phyloP scores from a whole-genome alignment of 2,888 invertebrate species.

The Gnatocerus cornutus region DNA sequence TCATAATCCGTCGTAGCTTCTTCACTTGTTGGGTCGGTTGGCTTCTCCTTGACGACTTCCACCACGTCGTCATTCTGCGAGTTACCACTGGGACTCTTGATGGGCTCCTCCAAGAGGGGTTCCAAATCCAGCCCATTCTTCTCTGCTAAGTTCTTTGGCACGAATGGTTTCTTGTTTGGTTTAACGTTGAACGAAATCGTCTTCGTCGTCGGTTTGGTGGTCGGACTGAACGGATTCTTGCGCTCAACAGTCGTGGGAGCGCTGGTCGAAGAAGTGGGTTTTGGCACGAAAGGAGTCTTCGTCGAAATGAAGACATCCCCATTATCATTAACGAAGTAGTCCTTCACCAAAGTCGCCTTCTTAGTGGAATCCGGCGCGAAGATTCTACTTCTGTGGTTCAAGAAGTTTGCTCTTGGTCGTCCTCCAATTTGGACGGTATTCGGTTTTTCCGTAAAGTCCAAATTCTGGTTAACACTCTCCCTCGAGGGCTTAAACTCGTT shows the following conservation, averaged over 20 bases:
- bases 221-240: slow-evolving; percentile 61
- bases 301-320: slow-evolving; percentile 65
- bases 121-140: slow-evolving; percentile 72
- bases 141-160: slow-evolving; percentile 55
- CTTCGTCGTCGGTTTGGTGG: slow-evolving; percentile 58
- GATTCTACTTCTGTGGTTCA: slow-evolving; percentile 65
- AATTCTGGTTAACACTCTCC: slow-evolving; percentile 62
- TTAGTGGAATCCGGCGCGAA: slow-evolving; percentile 64
- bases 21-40: slow-evolving; percentile 23
- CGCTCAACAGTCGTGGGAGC: slow-evolving; percentile 60
- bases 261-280: slow-evolving; percentile 58
- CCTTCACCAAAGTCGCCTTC: slow-evolving; percentile 60
- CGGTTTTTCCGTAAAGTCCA: slow-evolving; percentile 59
- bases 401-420: slow-evolving; percentile 55
- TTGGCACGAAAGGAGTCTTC: slow-evolving; percentile 59
- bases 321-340: slow-evolving; percentile 66
- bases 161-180: slow-evolving; percentile 58
- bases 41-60: slow-evolving; percentile 72
- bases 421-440: slow-evolving; percentile 45
- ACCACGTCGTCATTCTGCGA: slow-evolving; percentile 71
- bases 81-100: slow-evolving; percentile 70
- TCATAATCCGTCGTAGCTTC: slow-evolving; percentile 50
- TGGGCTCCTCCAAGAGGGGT: slow-evolving; percentile 76
- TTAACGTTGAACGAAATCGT: slow-evolving; percentile 58
- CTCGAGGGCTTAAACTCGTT: slow-evolving; percentile 52